These are phyloP conservation scores for Chrysocyon brachyurus DNA, from an alignment of 2,797 vertebrate genomes.

Conservation along the genomic window DNA sequence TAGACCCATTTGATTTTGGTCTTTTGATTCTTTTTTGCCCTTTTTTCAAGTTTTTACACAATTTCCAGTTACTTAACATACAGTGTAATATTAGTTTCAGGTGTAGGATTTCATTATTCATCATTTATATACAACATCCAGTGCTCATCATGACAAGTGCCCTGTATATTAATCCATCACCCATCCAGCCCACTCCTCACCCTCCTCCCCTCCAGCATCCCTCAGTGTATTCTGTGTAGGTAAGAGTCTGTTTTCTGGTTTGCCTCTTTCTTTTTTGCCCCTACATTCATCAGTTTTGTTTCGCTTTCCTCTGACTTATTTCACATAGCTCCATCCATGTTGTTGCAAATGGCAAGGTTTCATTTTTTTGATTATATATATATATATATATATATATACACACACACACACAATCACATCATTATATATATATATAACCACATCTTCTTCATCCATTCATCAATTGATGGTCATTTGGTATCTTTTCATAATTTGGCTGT, in stretches of 20 bases:
- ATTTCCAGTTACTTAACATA: not conserved
- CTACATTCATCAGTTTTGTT: not conserved
- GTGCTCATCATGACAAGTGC: not conserved
- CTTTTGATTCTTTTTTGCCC: not conserved
- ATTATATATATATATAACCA: not conserved
- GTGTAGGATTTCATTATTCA: not conserved
- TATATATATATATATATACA: no score
- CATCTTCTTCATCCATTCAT: not conserved
- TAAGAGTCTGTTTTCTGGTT: not conserved
- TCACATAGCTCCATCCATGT: no score
- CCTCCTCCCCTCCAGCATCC: not conserved
- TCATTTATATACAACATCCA: not conserved
- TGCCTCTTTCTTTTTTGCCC: not conserved
- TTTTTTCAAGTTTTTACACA: not conserved
- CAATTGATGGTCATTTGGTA: not conserved
- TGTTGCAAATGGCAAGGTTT: no score
- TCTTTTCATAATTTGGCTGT: not conserved
- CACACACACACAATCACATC: no score
- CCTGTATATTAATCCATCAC: not conserved
- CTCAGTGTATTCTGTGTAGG: not conserved
- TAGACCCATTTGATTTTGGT: not conserved
- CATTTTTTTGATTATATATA: no score
- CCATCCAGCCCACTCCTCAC: not conserved
- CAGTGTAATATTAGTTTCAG: not conserved
- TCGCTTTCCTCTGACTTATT: not conserved